These are phyloP conservation scores for Gasterosteus nipponicus DNA, from an alignment of 2,113 vertebrate genomes.

Conservation along the genomic window DNA sequence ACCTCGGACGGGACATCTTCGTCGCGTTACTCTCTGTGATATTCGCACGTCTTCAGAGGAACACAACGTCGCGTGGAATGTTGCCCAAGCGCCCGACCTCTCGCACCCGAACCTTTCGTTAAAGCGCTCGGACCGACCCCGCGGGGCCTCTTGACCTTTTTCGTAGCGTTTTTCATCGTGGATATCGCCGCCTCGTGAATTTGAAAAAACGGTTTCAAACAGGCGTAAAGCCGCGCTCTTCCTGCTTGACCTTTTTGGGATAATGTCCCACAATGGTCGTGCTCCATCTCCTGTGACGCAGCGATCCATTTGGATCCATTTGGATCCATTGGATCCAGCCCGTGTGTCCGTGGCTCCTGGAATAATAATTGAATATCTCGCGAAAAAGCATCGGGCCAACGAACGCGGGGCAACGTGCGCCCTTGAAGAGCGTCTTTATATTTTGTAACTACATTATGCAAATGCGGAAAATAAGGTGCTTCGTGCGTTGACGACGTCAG, in stretches of 20 bases:
- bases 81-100: not conserved
- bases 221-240: constrained; percentile 23
- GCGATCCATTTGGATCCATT: constrained; percentile 31
- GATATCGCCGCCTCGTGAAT: constrained; percentile 9
- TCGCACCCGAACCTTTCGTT: constrained; percentile 36
- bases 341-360: not conserved
- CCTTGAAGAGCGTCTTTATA: constrained; percentile 9
- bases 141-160: constrained; percentile 40
- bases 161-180: not conserved
- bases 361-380: constrained; percentile 32
- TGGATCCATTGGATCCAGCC: too few relatives aligned
- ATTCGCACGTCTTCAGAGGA: too few relatives aligned
- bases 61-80: not conserved
- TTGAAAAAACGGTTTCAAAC: constrained; percentile 22
- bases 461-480: constrained; percentile 21
- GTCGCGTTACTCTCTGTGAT: constrained; percentile 19
- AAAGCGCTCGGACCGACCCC: constrained; percentile 36
- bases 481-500: not conserved
- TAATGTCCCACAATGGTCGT: constrained; percentile 38
- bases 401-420: not conserved
- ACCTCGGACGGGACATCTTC: too few relatives aligned
- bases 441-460: constrained; percentile 26
- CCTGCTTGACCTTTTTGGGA: constrained; percentile 52
- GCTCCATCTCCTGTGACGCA: constrained; percentile 25
- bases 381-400: constrained; percentile 29